phyloP scores from a whole-genome alignment of 2,888 invertebrate genomes.

The Habroteleia sp. region DNA sequence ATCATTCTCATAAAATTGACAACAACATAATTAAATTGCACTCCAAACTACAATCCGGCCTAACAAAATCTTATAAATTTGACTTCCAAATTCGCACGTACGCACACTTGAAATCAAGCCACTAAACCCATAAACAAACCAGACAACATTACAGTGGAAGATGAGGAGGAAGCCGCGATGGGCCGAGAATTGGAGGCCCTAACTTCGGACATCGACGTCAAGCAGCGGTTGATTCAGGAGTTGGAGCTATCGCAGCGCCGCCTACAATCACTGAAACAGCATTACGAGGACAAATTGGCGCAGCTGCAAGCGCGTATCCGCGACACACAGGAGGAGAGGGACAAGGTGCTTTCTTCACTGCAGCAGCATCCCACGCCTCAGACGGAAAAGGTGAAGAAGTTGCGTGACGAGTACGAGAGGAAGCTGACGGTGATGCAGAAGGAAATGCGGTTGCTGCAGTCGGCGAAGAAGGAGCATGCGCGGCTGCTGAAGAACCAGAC shows the following conservation, averaged over 20 bases:
- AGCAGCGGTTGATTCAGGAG: slow-evolving; percentile 96
- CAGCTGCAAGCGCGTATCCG: slow-evolving; percentile 92
- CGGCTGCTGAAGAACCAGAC: slow-evolving; percentile 91
- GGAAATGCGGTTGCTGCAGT: slow-evolving; percentile 91
- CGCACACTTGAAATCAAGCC: slow-evolving; percentile 1
- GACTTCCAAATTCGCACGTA: too few species aligned
- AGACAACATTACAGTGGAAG: slow-evolving; percentile 76
- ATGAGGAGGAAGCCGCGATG: slow-evolving; percentile 83
- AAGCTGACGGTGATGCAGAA: slow-evolving; percentile 91
- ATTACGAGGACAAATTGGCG: slow-evolving; percentile 95
- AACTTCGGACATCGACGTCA: slow-evolving; percentile 96
- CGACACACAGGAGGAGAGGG: slow-evolving; percentile 94
- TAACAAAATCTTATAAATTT: too few species aligned
- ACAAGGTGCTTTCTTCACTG: slow-evolving; percentile 89
- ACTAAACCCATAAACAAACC: slow-evolving; percentile 42
- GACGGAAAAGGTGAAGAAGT: slow-evolving; percentile 88
- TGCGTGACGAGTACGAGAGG: slow-evolving; percentile 94
- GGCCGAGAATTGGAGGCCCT: slow-evolving; percentile 93
- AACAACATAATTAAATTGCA: too few species aligned
- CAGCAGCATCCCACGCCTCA: slow-evolving; percentile 83
- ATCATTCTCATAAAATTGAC: too few species aligned
- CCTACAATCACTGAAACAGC: slow-evolving; percentile 91
- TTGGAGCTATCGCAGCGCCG: slow-evolving; percentile 93
- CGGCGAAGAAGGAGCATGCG: slow-evolving; percentile 94
- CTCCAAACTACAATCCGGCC: too few species aligned